These are phyloP conservation scores for Drosophila colorata DNA, from an alignment of 2,888 invertebrate species.

Conservation along the genomic window DNA sequence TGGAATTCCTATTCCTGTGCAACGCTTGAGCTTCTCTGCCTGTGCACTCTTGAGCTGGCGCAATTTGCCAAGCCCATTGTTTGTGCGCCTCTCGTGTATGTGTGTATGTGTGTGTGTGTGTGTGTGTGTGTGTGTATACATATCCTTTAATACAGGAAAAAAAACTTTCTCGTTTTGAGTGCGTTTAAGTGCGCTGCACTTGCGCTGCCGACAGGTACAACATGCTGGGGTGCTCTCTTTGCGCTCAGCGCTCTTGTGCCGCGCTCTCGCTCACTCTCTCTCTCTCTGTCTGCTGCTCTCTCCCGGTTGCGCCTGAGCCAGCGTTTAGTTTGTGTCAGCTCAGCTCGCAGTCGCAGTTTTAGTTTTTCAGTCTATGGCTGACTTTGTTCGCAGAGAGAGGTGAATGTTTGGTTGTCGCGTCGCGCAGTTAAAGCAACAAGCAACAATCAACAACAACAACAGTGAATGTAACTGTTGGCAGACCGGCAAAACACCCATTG, in stretches of 20 bases:
- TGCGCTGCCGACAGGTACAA: constrained; percentile 67
- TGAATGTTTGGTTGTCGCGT: constrained; percentile 62
- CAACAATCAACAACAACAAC: constrained; percentile 30
- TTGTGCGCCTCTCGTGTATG: constrained; percentile 36
- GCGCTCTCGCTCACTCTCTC: not conserved
- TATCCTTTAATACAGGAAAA: constrained; percentile 57
- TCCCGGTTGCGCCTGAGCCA: constrained; percentile 54
- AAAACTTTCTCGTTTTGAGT: constrained; percentile 50
- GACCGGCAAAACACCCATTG: constrained; percentile 31
- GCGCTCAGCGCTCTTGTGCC: constrained; percentile 6
- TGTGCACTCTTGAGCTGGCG: constrained; percentile 48
- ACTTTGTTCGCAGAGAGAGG: constrained; percentile 74
- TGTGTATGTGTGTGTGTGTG: constrained; percentile 1
- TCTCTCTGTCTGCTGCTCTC: constrained; percentile 13
- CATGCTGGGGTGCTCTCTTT: constrained; percentile 15
- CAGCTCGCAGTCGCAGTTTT: constrained; percentile 35
- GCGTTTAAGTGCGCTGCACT: constrained; percentile 71
- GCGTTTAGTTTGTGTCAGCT: constrained; percentile 35
- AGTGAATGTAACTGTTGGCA: constrained; percentile 55
- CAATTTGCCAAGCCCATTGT: constrained; percentile 68
- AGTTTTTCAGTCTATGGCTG: constrained; percentile 73
- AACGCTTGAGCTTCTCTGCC: constrained; percentile 29
- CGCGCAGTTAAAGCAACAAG: constrained; percentile 23
- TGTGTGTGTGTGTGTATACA: constrained; percentile 1
- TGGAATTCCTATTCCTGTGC: constrained; percentile 64